These are phyloP conservation scores for Mobula hypostoma DNA, from an alignment of 2,113 vertebrate species.

Conservation along the genomic window DNA sequence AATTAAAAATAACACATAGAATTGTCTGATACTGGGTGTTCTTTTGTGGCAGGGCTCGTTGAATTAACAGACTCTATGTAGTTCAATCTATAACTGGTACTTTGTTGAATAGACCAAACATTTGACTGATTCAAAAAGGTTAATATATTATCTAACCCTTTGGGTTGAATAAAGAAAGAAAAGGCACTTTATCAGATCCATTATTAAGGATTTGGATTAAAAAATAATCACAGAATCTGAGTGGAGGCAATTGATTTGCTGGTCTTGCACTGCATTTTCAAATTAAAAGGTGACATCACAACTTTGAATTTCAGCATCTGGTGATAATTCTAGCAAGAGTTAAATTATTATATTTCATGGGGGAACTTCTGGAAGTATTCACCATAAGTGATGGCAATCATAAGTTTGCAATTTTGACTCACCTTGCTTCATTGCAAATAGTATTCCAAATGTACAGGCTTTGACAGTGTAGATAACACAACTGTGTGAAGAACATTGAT, in stretches of 20 bases:
- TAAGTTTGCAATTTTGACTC: background rate
- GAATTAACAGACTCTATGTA: background rate
- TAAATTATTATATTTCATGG: background rate
- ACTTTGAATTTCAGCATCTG: background rate
- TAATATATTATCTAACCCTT: background rate
- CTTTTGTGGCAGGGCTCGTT: background rate
- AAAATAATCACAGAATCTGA: background rate
- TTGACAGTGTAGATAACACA: background rate
- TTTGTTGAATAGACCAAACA: background rate
- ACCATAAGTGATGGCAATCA: background rate
- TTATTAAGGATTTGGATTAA: background rate
- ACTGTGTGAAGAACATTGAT: background rate
- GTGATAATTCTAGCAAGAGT: background rate
- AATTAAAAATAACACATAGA: background rate
- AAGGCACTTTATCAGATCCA: no score
- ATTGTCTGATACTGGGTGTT: background rate
- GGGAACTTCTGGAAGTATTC: background rate
- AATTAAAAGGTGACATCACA: background rate
- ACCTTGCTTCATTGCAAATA: background rate
- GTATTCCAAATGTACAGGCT: background rate
- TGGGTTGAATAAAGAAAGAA: background rate
- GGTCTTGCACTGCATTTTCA: background rate
- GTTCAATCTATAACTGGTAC: background rate
- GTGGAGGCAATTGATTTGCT: background rate
- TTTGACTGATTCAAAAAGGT: background rate